phyloP scores from a whole-genome alignment of 2,113 vertebrate genomes.

The Nicator chloris region DNA sequence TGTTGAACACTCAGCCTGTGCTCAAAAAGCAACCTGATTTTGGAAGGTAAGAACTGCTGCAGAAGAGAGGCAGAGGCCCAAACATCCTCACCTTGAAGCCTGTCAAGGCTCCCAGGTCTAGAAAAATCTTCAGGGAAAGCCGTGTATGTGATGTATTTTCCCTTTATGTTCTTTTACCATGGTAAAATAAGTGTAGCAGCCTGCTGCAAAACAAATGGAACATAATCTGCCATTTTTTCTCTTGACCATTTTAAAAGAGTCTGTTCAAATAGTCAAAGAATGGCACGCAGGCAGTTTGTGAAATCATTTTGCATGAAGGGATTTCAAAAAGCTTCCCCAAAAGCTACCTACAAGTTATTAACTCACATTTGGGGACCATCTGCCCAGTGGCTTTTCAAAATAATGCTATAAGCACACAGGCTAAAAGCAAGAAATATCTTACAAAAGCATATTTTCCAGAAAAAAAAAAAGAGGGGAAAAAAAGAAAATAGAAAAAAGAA shows the following conservation, averaged over 20 bases:
- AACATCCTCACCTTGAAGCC: not conserved
- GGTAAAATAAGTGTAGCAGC: not conserved
- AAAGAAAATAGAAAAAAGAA: not conserved
- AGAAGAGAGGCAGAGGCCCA: not conserved
- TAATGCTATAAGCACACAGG: not conserved
- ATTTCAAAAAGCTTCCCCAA: constrained; percentile 49
- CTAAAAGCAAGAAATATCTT: constrained; percentile 2
- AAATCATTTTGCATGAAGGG: constrained; percentile 38
- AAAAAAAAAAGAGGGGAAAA: not conserved
- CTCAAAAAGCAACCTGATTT: not conserved
- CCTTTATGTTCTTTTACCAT: not conserved
- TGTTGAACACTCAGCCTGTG: not conserved
- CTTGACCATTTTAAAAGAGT: not conserved
- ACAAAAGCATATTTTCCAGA: not conserved
- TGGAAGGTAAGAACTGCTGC: not conserved
- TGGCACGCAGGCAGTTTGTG: not conserved
- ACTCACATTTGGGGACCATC: constrained; percentile 29
- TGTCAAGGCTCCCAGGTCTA: not conserved
- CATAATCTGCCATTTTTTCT: not conserved
- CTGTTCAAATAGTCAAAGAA: not conserved
- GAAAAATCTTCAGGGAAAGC: not conserved
- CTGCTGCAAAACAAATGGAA: not conserved
- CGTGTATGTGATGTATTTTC: not conserved
- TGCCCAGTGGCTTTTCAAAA: constrained; percentile 28
- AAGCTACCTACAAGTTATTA: constrained; percentile 39